Evolutionary conservation across 2,113 vertebrate species (phyloP), one percentile per base, ranked within the genome.

Genomic region (Poeciliopsis retropinna): DNA sequence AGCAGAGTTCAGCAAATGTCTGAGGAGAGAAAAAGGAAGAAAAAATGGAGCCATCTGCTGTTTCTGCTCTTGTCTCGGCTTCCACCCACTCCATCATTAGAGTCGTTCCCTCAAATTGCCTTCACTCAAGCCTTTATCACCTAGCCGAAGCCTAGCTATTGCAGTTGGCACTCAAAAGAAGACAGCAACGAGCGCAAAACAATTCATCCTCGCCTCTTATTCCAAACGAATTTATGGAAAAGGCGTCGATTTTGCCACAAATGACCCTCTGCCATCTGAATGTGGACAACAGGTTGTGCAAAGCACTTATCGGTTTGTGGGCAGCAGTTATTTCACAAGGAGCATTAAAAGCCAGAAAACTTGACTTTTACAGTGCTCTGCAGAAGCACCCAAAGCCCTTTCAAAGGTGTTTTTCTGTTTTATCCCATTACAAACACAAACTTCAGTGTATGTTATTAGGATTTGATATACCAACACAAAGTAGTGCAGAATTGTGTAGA

Each of bases 1-100:
- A 90, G 88, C 85, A 90, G 82, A 92, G 88, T 89, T 93, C 90
- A 91, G 85, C 88, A 88, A 91, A 85, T 87, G 92, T 90, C 90
- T 90, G 84, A 69, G 80, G 65, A 78, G 80, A 84, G 71, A 82
- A 87, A 81, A 72, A 29, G 34, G 67, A 34, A 67, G 39, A 72
- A 81, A 83, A 85, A 81, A 71, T 34, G 67, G 67, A 91, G 85
- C 90, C 90, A 92, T 92, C 91, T 92, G 92, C 87, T 85, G 89
- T 88, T 90, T 82, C 80, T 90, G 87, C 89, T 80, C 54, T 80
- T 85, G 85, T 89, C 85, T 78, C 78, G 64, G 77, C 85, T 90
- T 88, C 86, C 85, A 79, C 91, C 91, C 91, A 89, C 90, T 89
- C 86, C 81, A 89, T 91, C 90, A 88, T 92, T 90, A 89, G 84